A percentile compares a stretch with the other conserved stretches of the same genome.
Conservation (phyloP, 2,888 invertebrate species). For the Leptarthrus brevirostris region DNA sequence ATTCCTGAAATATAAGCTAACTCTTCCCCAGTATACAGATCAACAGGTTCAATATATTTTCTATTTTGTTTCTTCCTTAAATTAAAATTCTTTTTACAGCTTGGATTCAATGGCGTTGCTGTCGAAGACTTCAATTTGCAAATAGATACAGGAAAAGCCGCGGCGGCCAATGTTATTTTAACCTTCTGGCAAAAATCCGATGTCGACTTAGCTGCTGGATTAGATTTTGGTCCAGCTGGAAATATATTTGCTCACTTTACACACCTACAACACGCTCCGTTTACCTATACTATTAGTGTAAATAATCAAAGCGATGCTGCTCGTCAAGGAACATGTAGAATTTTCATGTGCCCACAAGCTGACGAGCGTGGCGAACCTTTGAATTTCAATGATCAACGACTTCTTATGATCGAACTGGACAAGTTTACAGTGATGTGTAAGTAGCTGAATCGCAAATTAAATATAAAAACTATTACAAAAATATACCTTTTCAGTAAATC, state of each 20-base stretch:
- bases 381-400: slow-evolving; percentile 71
- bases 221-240: slow-evolving; percentile 82
- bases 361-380: slow-evolving; percentile 75
- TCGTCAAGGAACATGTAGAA: slow-evolving; percentile 73
- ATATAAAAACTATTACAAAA: not conserved
- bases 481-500: slow-evolving; percentile 73
- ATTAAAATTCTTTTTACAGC: slow-evolving; percentile 33
- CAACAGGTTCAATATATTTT: slow-evolving; percentile 69
- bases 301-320: slow-evolving; percentile 69
- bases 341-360: slow-evolving; percentile 75
- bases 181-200: slow-evolving; percentile 86
- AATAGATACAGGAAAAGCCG: slow-evolving; percentile 57
- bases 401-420: slow-evolving; percentile 76
- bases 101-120: slow-evolving; percentile 50
- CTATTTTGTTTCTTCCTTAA: slow-evolving; percentile 45
- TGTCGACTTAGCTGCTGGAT: slow-evolving; percentile 81
- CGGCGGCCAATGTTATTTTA: slow-evolving; percentile 70
- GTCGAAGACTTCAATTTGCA: slow-evolving; percentile 58
- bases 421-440: slow-evolving; percentile 73
- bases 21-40: slow-evolving; percentile 70
- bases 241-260: slow-evolving; percentile 78
- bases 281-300: slow-evolving; percentile 74
- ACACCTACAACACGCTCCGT: slow-evolving; percentile 81
- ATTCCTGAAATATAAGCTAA: slow-evolving; percentile 78
- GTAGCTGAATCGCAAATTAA: slow-evolving; percentile 59